Percentiles rank a stretch among this genome's conserved stretches.
Conservation (phyloP, 2,113 vertebrate species). For the Holacanthus passer region DNA sequence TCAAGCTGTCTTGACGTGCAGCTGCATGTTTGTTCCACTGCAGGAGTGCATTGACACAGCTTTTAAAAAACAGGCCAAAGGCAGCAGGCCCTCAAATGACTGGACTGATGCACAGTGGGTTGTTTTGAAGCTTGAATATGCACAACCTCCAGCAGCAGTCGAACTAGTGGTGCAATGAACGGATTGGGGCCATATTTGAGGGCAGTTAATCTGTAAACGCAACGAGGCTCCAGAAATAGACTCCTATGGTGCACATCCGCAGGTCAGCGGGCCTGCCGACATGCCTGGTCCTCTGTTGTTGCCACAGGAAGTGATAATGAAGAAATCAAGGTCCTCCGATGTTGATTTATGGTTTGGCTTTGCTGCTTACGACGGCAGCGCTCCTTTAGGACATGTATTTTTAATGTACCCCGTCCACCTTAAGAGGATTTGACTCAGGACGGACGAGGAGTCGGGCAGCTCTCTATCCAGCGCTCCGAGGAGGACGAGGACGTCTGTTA, state of each 20-base stretch:
- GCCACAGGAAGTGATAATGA: conserved; percentile 60
- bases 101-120: conserved; percentile 22
- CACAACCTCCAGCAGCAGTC: conserved; percentile 57
- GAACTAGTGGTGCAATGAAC: conserved; percentile 55
- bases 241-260: conserved; percentile 53
- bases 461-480: conserved; percentile 25
- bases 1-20: conserved; percentile 13
- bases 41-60: conserved; percentile 1
- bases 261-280: conserved; percentile 60
- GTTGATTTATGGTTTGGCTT: conserved; percentile 71
- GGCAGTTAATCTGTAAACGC: conserved; percentile 75
- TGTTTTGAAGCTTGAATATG: conserved; percentile 49
- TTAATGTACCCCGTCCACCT: conserved; percentile 62
- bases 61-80: conserved; percentile 22
- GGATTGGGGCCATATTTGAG: conserved; percentile 74
- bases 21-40: conserved; percentile 2
- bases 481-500: conserved; percentile 45
- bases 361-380: conserved; percentile 24
- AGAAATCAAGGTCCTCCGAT: conserved; percentile 65
- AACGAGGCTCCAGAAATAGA: conserved; percentile 74
- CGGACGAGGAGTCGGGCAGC: conserved; percentile 25
- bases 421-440: conserved; percentile 49
- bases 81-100: conserved; percentile 34
- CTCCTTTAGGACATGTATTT: conserved; percentile 66
- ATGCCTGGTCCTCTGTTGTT: conserved; percentile 44